Base-by-base conservation (phyloP, 2,113 vertebrate species). In the Promerops cafer region DNA sequence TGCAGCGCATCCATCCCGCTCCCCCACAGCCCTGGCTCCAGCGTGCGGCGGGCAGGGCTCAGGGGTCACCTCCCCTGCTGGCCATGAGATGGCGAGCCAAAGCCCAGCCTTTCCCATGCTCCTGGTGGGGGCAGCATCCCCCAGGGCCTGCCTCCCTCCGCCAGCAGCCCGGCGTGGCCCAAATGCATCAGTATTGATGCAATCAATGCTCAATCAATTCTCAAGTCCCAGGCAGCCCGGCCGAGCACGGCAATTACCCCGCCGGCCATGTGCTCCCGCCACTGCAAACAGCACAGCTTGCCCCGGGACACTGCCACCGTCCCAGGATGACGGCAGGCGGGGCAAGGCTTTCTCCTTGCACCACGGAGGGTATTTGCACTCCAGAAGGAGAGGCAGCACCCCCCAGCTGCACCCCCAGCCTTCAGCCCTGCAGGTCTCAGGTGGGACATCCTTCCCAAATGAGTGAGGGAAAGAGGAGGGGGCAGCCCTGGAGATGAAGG, bases 161-260 rank as follows among this genome's bases (percentile, higher is more conserved):
- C 10, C 4, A 42, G 84, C 65, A 77, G 59, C 30, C 47, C 5
- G 0, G 71, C 22, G 0, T 0, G 20, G 57, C 83, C 93, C 92
- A 52, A 94, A 69, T n/a, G 27, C 65, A 39, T 30, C 35, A 5
- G 21, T 71, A 97, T 92, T 13, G 96, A 97, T 87, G n/a, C n/a
- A n/a, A n/a, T n/a, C n/a, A n/a, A n/a, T n/a, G n/a, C n/a, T n/a
- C 77, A 90, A 97, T 98, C 95, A 65, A 93, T 97, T 82, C 89
- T 28, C 88, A 16, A 89, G 96, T 23, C 60, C 31, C 69, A 28
- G 94, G 89, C 95, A 95, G 95, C 56, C 15, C 18, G 82, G 83
- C 44, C 71, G 27, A 65, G 94, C 93, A 94, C 83, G 89, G 95
- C 85, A 92, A 97, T 93, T 82, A 45, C 5, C 13, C 14, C 42